A percentile compares a stretch with the other conserved stretches of the same genome.
Conservation (phyloP, 2,113 vertebrate species). For the Macrotus californicus region DNA sequence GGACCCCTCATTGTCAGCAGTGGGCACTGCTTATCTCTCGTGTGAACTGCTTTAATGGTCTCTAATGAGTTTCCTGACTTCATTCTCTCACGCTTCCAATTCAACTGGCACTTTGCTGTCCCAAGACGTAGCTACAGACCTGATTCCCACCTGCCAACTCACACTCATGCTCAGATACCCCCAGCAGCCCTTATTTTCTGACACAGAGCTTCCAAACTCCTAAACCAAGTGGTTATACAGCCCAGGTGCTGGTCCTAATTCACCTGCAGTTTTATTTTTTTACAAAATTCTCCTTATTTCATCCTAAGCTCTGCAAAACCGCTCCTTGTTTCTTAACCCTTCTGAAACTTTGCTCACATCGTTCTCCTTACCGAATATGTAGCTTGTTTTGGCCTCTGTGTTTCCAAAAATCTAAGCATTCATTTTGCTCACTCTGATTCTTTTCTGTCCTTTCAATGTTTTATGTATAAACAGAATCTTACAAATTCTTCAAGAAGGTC, state of each 20-base stretch:
- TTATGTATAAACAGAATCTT: neutral
- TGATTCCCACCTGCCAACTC: neutral
- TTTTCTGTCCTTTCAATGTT: neutral
- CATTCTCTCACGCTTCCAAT: slow-evolving; percentile 18
- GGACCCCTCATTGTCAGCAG: slow-evolving; percentile 31
- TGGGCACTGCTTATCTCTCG: neutral
- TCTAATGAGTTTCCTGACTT: slow-evolving; percentile 45
- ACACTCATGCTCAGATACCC: too few relatives aligned
- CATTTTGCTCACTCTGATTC: neutral
- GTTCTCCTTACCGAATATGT: fast-evolving
- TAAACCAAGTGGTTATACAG: neutral
- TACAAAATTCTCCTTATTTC: neutral
- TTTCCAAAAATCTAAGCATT: neutral
- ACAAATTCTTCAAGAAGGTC: neutral
- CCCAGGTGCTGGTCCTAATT: neutral
- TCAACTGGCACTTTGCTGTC: neutral
- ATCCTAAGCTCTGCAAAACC: neutral
- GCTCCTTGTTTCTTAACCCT: neutral
- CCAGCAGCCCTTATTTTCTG: neutral
- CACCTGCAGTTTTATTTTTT: neutral
- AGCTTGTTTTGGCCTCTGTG: neutral
- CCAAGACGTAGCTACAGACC: neutral
- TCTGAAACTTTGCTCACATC: neutral
- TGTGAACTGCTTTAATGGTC: neutral
- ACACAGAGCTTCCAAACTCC: neutral